These are phyloP conservation scores for Charina bottae DNA, from an alignment of 2,113 vertebrate species.

Conservation along the genomic window DNA sequence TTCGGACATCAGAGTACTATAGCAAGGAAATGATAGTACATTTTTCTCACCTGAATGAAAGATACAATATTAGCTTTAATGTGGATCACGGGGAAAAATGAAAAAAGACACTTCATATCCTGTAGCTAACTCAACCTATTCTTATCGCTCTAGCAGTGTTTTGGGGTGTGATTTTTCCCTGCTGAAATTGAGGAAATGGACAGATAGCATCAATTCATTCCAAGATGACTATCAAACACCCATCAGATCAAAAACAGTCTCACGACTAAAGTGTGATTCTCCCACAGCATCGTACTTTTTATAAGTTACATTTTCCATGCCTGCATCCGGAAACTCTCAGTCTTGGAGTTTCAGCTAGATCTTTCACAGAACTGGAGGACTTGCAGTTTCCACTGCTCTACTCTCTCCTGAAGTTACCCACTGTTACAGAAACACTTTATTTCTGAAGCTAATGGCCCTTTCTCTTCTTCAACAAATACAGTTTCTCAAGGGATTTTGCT, in stretches of 20 bases:
- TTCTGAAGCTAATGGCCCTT: slow-evolving; percentile 31
- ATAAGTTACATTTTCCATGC: slow-evolving; percentile 26
- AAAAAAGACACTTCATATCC: slow-evolving; percentile 40
- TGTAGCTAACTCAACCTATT: slow-evolving; percentile 5
- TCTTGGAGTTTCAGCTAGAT: slow-evolving; percentile 11
- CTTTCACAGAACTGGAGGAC: slow-evolving; percentile 10
- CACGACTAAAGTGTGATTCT: slow-evolving; percentile 43
- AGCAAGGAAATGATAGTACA: slow-evolving; percentile 41
- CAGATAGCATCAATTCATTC: slow-evolving; percentile 37
- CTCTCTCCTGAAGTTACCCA: slow-evolving; percentile 45
- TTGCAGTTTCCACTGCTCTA: slow-evolving; percentile 11
- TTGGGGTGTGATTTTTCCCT: slow-evolving; percentile 28
- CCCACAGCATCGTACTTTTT: not conserved
- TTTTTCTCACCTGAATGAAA: not conserved
- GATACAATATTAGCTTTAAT: slow-evolving; percentile 16
- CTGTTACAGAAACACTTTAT: slow-evolving; percentile 44
- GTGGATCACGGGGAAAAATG: slow-evolving; percentile 25
- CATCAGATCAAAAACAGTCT: slow-evolving; percentile 14
- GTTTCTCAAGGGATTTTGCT: slow-evolving; percentile 17
- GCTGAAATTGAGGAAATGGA: slow-evolving; percentile 4
- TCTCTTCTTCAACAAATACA: not conserved
- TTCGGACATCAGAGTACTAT: slow-evolving; percentile 35
- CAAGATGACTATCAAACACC: slow-evolving; percentile 34
- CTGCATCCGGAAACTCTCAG: not conserved
- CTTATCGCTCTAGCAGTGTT: slow-evolving; percentile 54